phyloP scores from a whole-genome alignment of 2,797 vertebrate genomes.

The Chelon labrosus region DNA sequence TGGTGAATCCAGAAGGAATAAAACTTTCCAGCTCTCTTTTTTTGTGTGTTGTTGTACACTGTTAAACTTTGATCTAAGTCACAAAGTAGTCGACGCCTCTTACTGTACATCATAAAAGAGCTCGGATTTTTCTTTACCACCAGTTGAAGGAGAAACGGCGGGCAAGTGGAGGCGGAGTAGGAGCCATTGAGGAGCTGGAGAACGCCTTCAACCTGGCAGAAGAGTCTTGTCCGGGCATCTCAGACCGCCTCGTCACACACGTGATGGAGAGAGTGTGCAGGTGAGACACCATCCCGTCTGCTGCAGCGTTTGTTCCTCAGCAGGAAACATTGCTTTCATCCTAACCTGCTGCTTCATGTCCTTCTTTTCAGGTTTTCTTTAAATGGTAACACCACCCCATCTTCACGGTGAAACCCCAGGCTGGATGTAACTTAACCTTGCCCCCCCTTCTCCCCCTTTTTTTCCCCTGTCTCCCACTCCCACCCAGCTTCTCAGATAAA shows the following conservation, averaged over 20 bases:
- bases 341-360: constrained; percentile 18
- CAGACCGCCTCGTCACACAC: constrained; percentile 94
- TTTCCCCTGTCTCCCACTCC: constrained; percentile 44
- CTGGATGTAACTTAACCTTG: constrained; percentile 60
- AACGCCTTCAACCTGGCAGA: constrained; percentile 97
- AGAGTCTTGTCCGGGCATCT: constrained; percentile 98
- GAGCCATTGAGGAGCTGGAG: constrained; percentile 96
- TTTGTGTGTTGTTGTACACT: too few species aligned
- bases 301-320: not conserved
- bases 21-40: too few species aligned
- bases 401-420: constrained; percentile 73
- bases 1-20: too few species aligned
- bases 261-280: constrained; percentile 97
- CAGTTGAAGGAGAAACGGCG: constrained; percentile 94
- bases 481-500: constrained; percentile 55
- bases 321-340: not conserved
- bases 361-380: constrained; percentile 77
- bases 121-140: not conserved
- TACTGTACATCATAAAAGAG: too few species aligned
- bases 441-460: constrained; percentile 21
- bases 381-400: constrained; percentile 81
- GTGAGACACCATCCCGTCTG: constrained; percentile 66
- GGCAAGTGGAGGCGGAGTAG: constrained; percentile 87
- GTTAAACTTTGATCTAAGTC: too few species aligned
- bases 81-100: not conserved